These are phyloP conservation scores for Cotesia typhae DNA, from an alignment of 1,140 invertebrate species.

Conservation along the genomic window DNA sequence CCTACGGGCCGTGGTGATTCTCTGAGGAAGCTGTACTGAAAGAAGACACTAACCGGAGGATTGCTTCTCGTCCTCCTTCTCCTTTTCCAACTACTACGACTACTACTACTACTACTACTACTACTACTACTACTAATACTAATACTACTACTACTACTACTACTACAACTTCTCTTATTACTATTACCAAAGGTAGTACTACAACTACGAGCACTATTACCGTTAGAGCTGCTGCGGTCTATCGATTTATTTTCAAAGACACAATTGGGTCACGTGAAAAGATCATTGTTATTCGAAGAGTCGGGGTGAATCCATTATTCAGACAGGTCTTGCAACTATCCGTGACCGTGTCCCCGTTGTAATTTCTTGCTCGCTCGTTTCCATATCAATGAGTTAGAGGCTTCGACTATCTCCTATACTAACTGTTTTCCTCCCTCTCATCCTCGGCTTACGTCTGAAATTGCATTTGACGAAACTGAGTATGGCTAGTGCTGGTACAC, in stretches of 20 bases:
- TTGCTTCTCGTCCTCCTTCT: too few relatives aligned
- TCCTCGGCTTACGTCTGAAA: conserved; percentile 24
- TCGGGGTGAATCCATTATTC: conserved; percentile 58
- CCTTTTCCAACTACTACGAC: background rate
- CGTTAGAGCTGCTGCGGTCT: conserved; percentile 43
- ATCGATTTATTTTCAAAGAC: conserved; percentile 56
- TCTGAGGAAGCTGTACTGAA: too few relatives aligned
- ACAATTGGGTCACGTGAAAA: conserved; percentile 52
- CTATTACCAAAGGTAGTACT: background rate
- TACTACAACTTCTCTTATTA: background rate
- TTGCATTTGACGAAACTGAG: conserved; percentile 31
- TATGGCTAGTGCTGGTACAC: background rate
- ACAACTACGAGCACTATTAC: too few relatives aligned
- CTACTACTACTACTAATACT: background rate
- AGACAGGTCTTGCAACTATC: conserved; percentile 52
- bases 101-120: too few relatives aligned
- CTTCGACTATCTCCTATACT: conserved; percentile 12
- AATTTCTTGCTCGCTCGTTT: conserved; percentile 58
- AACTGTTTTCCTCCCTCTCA: background rate
- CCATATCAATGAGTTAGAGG: conserved; percentile 54
- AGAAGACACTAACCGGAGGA: too few relatives aligned
- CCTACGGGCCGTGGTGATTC: too few relatives aligned
- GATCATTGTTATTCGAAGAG: conserved; percentile 59
- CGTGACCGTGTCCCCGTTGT: conserved; percentile 54
- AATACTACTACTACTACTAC: background rate